phyloP scores from a whole-genome alignment of 2,113 vertebrate genomes.

The Sigmodon hispidus region DNA sequence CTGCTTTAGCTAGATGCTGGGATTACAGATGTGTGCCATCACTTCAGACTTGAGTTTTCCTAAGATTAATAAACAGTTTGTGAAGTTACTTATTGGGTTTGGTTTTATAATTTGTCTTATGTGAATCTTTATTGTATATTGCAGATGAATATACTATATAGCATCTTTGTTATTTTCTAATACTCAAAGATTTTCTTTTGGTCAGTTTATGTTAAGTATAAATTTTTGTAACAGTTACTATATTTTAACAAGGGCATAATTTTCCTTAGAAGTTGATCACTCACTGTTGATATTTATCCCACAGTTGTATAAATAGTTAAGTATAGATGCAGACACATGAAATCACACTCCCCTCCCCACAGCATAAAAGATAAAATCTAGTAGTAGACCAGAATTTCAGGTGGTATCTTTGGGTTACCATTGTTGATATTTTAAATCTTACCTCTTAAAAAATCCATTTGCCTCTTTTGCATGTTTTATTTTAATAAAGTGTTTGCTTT shows the following conservation, averaged over 20 bases:
- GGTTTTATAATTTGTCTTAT: constrained; percentile 62
- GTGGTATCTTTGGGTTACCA: constrained; percentile 4
- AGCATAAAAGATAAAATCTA: background rate
- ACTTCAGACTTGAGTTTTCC: background rate
- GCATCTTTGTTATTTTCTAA: constrained; percentile 42
- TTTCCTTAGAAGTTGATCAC: background rate
- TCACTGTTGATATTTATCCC: constrained; percentile 8
- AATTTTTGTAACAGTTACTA: constrained; percentile 3
- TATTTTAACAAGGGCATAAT: background rate
- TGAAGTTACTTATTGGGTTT: constrained; percentile 3
- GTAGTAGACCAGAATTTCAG: background rate
- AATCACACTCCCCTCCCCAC: background rate
- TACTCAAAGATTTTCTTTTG: constrained; percentile 50
- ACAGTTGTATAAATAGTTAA: constrained; percentile 33
- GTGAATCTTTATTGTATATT: constrained; percentile 49
- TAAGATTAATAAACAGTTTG: constrained; percentile 35
- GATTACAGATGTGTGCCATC: background rate
- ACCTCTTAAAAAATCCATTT: background rate
- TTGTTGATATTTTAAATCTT: background rate
- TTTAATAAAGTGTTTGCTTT: constrained; percentile 57
- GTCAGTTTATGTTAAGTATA: background rate
- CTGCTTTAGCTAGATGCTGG: background rate
- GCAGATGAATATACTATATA: background rate
- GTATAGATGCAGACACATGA: background rate
- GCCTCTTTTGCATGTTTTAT: background rate